Percentiles rank a stretch among this genome's conserved stretches.
Conservation (phyloP, 2,113 vertebrate species). For the Callipepla californica region DNA sequence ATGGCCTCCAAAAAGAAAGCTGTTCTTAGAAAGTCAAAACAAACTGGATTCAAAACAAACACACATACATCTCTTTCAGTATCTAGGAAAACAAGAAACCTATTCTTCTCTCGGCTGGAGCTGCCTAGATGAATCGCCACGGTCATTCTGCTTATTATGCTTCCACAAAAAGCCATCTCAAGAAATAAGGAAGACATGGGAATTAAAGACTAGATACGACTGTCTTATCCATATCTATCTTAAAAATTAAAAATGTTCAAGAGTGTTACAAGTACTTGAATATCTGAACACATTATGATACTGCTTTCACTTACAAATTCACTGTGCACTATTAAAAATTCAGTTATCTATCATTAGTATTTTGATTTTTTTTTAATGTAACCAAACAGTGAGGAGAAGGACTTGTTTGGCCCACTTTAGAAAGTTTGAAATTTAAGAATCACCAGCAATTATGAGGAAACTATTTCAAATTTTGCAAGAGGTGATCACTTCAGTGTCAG, state of each 20-base stretch:
- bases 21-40: not conserved
- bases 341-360: rapidly evolving
- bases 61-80: rapidly evolving
- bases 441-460: not conserved
- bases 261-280: not conserved
- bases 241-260: not conserved
- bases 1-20: not conserved
- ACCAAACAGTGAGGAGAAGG: not conserved
- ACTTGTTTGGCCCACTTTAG: not conserved
- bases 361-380: not conserved
- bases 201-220: not conserved
- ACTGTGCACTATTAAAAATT: rapidly evolving
- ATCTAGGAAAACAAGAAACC: not conserved
- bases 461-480: not conserved
- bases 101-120: not conserved
- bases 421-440: not conserved
- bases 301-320: not conserved
- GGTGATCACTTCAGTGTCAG: not conserved
- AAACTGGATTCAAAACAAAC: not conserved
- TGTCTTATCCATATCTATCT: not conserved
- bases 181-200: not conserved
- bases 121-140: not conserved
- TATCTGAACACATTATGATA: not conserved
- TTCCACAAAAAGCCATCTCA: not conserved
- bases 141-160: rapidly evolving